Base-by-base conservation (phyloP, 2,113 vertebrate species). In the Sylvietta virens region DNA sequence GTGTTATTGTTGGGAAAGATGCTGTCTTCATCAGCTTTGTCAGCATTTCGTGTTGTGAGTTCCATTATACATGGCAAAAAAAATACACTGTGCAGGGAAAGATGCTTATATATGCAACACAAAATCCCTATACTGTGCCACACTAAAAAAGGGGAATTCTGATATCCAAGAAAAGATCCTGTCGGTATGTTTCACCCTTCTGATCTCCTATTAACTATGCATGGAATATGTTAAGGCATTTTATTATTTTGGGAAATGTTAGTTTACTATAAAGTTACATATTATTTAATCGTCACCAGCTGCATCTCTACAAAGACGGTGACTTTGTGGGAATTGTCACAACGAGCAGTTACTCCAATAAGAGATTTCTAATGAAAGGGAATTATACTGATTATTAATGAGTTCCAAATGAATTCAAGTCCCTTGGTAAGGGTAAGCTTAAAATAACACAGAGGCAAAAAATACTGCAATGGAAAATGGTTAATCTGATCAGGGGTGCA, bases 301-400 rank as follows among this genome's bases (percentile, higher is more conserved):
- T 62, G 23, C 50, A 65, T 72, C 42, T 66, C 81, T 92, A 45
- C n/a, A 87, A 86, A 72, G 86, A 64, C 14, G 39, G 81, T 92
- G 24, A 66, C 47, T 95, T 70, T 18, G 27, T 72, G 58, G 85
- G 78, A 93, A 92, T 76, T 58, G 39, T 60, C 48, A 81, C 42
- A 81, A 90, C 39, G 93, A 94, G 62, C 3, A 1, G 72, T 92
- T 86, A 39, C 33, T 67, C 80, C 81, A 94, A 5, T 56, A 93
- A 73, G 67, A 90, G 42, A 85, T 88, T 97, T 92, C 71, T 97
- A 95, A 94, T 88, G 74, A 84, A 92, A 91, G 79, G 69, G 81
- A 92, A 92, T 93, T 73, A 81, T 53, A 64, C 81, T 90, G 92
- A 97, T 89, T 92, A 92, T 95, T 80, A 95, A 95, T 96, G 90